Base-by-base conservation (phyloP, 53 echinoderm and acorn worm species). In the Astropecten irregularis region DNA sequence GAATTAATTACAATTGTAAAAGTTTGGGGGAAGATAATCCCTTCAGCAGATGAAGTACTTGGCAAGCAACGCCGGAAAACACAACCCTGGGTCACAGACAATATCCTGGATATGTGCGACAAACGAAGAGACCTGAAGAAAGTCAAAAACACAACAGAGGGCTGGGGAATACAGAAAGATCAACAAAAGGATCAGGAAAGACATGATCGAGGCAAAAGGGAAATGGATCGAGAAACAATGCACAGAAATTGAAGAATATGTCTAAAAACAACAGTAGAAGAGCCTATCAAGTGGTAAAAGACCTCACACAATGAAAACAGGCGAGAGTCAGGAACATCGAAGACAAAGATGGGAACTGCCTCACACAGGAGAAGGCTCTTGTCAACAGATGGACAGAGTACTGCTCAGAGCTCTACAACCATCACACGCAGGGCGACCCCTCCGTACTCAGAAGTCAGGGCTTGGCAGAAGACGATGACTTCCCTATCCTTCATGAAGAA, bases 351-450 rank as follows among this genome's bases (percentile, higher is more conserved):
- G 62, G 46, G 13, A 60, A 73, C 11, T 72, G 49, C 22, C 60
- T 85, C 29, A 58, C 73, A 4, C 59, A 85, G 42, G 59, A 83
- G 23, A 21, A 72, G 39, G 72, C 72, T 16, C 72, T 60, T 15
- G 20, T 22, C 1, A 38, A 39, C 8, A 44, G 77, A 49, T 77
- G 77, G 86, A 86, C 86, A 0, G 76, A 86, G 76, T 86, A 65
- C 54, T 77, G 86, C 30, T 48, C 86, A 20, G 86, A 86, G 6
- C 37, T 86, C 16, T 76, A 76, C 76, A 86, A 63, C 76, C 53
- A 86, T 51, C 25, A 7, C 13, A 20, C 52, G 3, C 25, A 20
- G n/a, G 76, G 63, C 46, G 76, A 86, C 26, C 76, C 34, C 4
- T 6, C 3, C 10, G 52, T 86, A 9, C 51, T 76, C 9, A 62